phyloP scores from a whole-genome alignment of 2,113 vertebrate species.

The Podarcis cretensis region DNA sequence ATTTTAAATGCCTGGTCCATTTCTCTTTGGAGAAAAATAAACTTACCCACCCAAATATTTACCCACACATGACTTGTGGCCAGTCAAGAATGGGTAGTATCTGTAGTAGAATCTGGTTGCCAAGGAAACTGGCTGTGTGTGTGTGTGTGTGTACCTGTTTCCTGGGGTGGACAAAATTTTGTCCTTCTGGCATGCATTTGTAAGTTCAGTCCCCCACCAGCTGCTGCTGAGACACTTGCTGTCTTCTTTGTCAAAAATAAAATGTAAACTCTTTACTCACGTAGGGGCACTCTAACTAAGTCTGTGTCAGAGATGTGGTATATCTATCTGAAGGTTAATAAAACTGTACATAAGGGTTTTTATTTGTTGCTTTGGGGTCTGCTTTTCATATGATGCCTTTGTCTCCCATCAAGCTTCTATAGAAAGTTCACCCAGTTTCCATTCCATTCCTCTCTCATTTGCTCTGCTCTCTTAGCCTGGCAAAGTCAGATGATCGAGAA shows the following conservation, averaged over 20 bases:
- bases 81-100: not conserved
- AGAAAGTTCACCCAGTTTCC: not conserved
- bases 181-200: not conserved
- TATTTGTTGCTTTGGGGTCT: not conserved
- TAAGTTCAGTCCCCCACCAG: not conserved
- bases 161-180: not conserved
- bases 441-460: not conserved
- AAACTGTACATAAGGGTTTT: not conserved
- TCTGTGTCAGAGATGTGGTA: no score
- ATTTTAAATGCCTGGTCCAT: not conserved
- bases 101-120: not conserved
- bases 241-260: not conserved
- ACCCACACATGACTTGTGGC: not conserved
- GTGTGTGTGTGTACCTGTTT: no score
- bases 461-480: not conserved
- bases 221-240: not conserved
- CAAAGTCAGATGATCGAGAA: not conserved
- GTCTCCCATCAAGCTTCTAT: not conserved
- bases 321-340: not conserved
- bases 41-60: not conserved
- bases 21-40: not conserved
- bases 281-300: not conserved
- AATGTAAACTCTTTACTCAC: not conserved
- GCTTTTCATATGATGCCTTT: not conserved
- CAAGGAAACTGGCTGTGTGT: not conserved